These are phyloP conservation scores for Talpa occidentalis DNA, from an alignment of 2,113 vertebrate genomes.

Conservation along the genomic window DNA sequence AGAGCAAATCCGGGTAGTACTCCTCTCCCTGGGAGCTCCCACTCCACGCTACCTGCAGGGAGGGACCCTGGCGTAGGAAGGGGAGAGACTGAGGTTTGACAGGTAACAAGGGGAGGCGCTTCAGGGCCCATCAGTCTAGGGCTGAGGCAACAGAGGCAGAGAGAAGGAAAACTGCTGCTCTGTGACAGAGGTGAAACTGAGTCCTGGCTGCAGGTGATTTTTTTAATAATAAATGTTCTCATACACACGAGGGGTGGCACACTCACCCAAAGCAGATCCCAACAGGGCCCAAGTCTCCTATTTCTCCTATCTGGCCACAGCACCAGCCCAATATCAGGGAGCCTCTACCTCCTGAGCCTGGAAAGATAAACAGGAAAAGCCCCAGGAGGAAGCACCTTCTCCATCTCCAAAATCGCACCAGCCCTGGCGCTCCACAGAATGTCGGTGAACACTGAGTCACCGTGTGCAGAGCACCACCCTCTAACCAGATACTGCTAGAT, in stretches of 20 bases:
- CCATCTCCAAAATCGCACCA: neutral
- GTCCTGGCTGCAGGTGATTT: neutral
- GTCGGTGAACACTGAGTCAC: slow-evolving; percentile 34
- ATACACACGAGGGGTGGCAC: no score
- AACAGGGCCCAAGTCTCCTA: neutral
- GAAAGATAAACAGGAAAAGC: slow-evolving; percentile 55
- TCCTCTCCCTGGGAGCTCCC: neutral
- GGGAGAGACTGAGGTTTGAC: neutral
- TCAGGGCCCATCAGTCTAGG: neutral
- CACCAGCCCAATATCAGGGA: neutral
- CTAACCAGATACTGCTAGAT: neutral
- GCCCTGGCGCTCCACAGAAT: neutral
- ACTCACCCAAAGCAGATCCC: no score
- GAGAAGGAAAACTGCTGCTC: neutral
- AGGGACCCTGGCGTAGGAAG: no score
- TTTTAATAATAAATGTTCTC: neutral
- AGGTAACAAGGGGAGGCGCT: neutral
- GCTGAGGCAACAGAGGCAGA: neutral
- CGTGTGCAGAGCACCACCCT: neutral
- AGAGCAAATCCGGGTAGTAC: neutral
- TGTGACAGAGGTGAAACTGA: neutral
- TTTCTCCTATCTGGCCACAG: neutral
- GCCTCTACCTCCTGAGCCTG: neutral
- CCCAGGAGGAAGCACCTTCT: neutral
- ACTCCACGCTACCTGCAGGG: neutral